Conservation (phyloP, 30 jellyfish, hydroid and myxozoan genomes). For the Pseudorhiza aurosa region DNA sequence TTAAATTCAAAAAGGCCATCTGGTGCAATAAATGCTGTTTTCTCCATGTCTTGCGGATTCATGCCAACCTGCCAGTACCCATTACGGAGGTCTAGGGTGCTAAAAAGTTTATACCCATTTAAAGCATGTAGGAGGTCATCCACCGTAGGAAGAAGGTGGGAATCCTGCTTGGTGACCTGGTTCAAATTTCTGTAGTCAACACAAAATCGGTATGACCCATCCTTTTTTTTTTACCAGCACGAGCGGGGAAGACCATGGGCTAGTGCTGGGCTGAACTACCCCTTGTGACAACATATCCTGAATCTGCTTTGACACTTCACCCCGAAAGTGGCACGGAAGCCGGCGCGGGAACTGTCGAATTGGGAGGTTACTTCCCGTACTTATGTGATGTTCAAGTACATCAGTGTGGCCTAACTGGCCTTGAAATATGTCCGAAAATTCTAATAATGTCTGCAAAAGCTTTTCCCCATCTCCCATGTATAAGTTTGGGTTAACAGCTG, state of each 20-base stretch:
- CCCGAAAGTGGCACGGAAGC: slow-evolving; percentile 1
- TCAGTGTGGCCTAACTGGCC: slow-evolving; percentile 21
- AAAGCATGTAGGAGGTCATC: slow-evolving; percentile 28
- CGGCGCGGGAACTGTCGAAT: slow-evolving; percentile 13
- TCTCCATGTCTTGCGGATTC: slow-evolving; percentile 17
- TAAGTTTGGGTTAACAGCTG: slow-evolving; percentile 19
- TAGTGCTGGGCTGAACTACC: slow-evolving; percentile 19
- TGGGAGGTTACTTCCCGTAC: slow-evolving; percentile 12
- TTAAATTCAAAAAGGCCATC: slow-evolving; percentile 24
- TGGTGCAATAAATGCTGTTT: slow-evolving; percentile 53
- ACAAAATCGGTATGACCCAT: slow-evolving; percentile 45
- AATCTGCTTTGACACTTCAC: neutral
- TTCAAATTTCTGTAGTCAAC: slow-evolving; percentile 43
- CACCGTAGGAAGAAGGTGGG: slow-evolving; percentile 54
- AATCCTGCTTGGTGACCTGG: slow-evolving; percentile 44
- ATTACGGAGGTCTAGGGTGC: slow-evolving; percentile 39
- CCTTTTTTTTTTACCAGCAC: slow-evolving; percentile 32
- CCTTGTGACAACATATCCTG: slow-evolving; percentile 20
- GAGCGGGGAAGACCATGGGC: slow-evolving; percentile 40
- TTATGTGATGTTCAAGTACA: slow-evolving; percentile 12
- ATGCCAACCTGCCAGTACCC: slow-evolving; percentile 57
- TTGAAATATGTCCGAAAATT: slow-evolving; percentile 5
- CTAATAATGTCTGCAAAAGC: slow-evolving; percentile 6
- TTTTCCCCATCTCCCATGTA: neutral
- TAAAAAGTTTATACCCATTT: slow-evolving; percentile 1